These are phyloP conservation scores for Tetheella fluctuosa DNA, from an alignment of 2,888 invertebrate genomes.

Conservation along the genomic window DNA sequence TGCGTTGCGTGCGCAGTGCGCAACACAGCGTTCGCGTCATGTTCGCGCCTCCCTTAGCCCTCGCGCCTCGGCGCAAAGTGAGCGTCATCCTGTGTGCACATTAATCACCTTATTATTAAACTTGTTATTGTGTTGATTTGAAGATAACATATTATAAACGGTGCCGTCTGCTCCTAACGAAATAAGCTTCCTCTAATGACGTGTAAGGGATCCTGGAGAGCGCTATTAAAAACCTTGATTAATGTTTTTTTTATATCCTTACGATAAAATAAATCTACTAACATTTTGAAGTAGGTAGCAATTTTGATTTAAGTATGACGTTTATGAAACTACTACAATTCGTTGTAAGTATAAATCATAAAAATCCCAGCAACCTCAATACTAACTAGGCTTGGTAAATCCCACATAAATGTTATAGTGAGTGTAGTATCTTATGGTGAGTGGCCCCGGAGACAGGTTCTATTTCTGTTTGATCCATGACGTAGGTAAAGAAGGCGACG, in stretches of 20 bases:
- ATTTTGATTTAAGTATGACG: not conserved
- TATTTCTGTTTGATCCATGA: not conserved
- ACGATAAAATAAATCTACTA: conserved; percentile 16
- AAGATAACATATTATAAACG: conserved; percentile 83
- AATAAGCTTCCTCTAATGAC: conserved; percentile 81
- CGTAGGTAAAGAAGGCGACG: not conserved
- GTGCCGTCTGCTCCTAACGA: conserved; percentile 79
- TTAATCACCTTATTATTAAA: conserved; percentile 83
- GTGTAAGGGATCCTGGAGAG: conserved; percentile 73
- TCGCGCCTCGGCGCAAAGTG: conserved; percentile 61
- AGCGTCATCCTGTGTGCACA: conserved; percentile 82
- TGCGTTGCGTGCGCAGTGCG: conserved; percentile 1
- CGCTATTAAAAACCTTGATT: conserved; percentile 67
- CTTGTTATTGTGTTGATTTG: conserved; percentile 82
- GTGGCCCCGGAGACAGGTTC: not conserved
- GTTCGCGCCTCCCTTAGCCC: conserved; percentile 72
- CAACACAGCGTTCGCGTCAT: conserved; percentile 14
- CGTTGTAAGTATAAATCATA: not conserved
- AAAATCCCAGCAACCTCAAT: not conserved
- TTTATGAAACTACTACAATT: not conserved
- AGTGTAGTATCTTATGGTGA: not conserved
- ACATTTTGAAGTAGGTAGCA: not conserved
- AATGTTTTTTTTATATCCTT: conserved; percentile 48
- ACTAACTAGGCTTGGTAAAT: conserved; percentile 3
- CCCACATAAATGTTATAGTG: not conserved